Evolutionary conservation across 1,140 invertebrate genomes (phyloP), one percentile per base, ranked within the genome.

Genomic region (Triops longicaudatus): DNA sequence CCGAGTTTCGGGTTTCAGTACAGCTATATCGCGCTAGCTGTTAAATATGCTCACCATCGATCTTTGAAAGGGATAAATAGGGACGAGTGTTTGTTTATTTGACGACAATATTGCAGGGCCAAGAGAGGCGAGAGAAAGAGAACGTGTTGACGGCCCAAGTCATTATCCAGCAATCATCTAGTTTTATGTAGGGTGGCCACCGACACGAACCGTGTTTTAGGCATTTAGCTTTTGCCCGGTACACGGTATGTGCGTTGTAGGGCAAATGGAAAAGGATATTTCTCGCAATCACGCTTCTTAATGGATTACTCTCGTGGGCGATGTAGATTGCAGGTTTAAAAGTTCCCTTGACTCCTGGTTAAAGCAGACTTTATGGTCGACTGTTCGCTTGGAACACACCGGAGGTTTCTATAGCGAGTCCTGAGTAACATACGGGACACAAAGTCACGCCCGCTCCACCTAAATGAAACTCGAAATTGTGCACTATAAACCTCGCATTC

Each of bases 251-350:
- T 44, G 22, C 50, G 50, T 63, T 17, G 50, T 63, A 63, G 50
- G n/a, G 50, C 14, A 63, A 63, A 63, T 63, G 17, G 50, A 63
- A 63, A n/a, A 63, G n/a, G 50, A 63, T 14, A 63, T 63, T 63
- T 63, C 50, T 63, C 50, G 50, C 50, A 63, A 63, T 63, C 50
- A 63, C 50, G 50, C 50, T 63, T 63, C 50, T 63, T 63, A 63
- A 63, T 63, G 50, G 50, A 63, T 63, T 9, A 14, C 50, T 63
- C 50, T 63, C 50, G 50, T 63, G 50, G 50, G 50, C 50, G 17
- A 63, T 14, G 50, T 63, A 63, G 50, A 14, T 63, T 63, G 50
- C 50, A 17, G 50, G 50, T 22, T 63, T 63, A 63, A 63, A 63
- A 63, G 50, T 63, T 63, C 50, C 50, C 50, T 63, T n/a, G 50